Evolutionary conservation across 2,113 vertebrate species (phyloP), one percentile per base, ranked within the genome.

Genomic region (Baryphthengus martii): DNA sequence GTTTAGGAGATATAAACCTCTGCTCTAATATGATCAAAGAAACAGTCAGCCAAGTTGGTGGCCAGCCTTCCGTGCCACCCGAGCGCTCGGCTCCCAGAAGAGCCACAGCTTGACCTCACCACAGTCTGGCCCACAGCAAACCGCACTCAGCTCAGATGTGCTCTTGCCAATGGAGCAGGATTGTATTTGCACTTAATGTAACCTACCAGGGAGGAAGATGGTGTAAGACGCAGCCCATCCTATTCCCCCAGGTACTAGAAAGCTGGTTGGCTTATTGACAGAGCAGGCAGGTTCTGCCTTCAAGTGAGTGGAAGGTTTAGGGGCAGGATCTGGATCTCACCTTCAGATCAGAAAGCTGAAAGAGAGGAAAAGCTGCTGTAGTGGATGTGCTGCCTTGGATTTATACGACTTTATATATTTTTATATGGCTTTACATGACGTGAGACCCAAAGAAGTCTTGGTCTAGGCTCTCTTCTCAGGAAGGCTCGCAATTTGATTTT

Each of bases 21-120:
- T 61, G 56, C 44, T 74, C 35, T 52, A 47, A 2, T 16, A n/a
- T 37, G 39, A 73, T 25, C 50, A 89, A 62, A 88, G 49, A 45
- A 63, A 62, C 25, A 63, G 23, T 11, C 49, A 73, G 56, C 15
- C 0, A 0, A 66, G 21, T 5, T 81, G 11, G 50, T 62, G 63
- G 29, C 33, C 58, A 79, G 71, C 23, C 44, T 93, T 49, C 37
- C 63, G 31, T 1, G 0, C 19, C 50, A 74, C 3, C 15, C 53
- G 44, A 53, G 37, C 0, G 1, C 29, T 29, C 0, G 0, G 20
- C 28, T 58, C 45, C 37, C 53, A 58, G 58, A 58, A 49, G 15
- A 3, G 3, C 25, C 15, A 29, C 18, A 18, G 25, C 39, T 31
- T 50, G 70, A 62, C 13, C 25, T 35, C 35, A 18, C 23, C 50